phyloP scores from a whole-genome alignment of 64 coral and sea anemone genomes.

The Montipora efflorescens region DNA sequence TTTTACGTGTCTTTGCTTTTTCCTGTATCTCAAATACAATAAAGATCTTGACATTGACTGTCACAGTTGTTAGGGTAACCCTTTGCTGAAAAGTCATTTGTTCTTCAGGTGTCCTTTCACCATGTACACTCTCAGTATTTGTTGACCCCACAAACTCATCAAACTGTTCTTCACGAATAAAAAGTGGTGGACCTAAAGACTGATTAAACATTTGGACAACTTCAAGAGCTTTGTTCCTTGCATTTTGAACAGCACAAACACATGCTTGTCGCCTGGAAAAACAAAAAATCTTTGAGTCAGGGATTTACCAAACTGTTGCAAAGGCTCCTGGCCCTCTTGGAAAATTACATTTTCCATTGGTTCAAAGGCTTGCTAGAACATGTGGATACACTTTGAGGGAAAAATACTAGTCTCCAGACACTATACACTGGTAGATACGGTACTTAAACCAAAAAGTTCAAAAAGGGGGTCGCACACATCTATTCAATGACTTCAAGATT shows the following conservation, averaged over 20 bases:
- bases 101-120: neutral
- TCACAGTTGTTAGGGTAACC: slow-evolving; percentile 78
- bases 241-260: slow-evolving; percentile 94
- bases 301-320: too few species aligned
- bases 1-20: slow-evolving; percentile 71
- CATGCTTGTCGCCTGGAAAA: slow-evolving; percentile 90
- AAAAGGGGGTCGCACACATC: too few species aligned
- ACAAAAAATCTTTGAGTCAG: neutral
- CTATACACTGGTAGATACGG: too few species aligned
- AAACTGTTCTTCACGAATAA: slow-evolving; percentile 83
- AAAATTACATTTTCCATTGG: too few species aligned
- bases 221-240: slow-evolving; percentile 90
- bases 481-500: too few species aligned
- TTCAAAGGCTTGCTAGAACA: too few species aligned
- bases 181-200: slow-evolving; percentile 80
- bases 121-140: neutral
- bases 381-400: too few species aligned
- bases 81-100: slow-evolving; percentile 80
- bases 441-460: too few species aligned
- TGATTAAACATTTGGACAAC: slow-evolving; percentile 96
- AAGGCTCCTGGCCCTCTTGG: too few species aligned
- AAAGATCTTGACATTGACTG: slow-evolving; percentile 90
- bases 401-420: too few species aligned
- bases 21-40: slow-evolving; percentile 91
- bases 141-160: slow-evolving; percentile 72